A percentile compares a stretch with the other conserved stretches of the same genome.
Conservation (phyloP, 2,888 invertebrate genomes). For the Mesoligia furuncula region DNA sequence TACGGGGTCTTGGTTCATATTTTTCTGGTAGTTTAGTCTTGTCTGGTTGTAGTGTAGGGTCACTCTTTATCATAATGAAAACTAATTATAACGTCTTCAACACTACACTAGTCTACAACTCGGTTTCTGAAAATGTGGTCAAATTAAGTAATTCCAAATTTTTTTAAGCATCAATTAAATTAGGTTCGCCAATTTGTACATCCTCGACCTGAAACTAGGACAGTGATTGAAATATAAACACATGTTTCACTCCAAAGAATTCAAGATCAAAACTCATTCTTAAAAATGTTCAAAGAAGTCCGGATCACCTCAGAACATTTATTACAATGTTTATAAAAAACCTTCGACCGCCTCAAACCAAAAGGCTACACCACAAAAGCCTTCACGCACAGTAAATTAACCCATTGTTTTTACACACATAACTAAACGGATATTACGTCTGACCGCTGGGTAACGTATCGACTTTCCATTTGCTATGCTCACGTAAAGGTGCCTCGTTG, state of each 20-base stretch:
- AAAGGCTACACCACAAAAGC: slow-evolving; percentile 11
- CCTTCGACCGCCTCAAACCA: slow-evolving; percentile 9
- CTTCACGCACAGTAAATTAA: slow-evolving; percentile 18
- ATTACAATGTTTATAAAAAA: slow-evolving; percentile 1
- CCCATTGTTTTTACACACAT: slow-evolving; percentile 45
- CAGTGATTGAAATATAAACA: not conserved
- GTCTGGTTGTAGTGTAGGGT: not conserved
- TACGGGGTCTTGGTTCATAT: no score
- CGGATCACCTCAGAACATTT: slow-evolving; percentile 2
- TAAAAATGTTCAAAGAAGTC: not conserved
- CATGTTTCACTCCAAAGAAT: not conserved
- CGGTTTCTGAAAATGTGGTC: not conserved
- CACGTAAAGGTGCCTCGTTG: slow-evolving; percentile 1
- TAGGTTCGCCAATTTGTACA: not conserved
- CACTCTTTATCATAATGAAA: not conserved
- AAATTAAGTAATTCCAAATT: not conserved
- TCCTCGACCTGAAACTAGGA: not conserved
- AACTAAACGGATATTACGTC: slow-evolving; percentile 40
- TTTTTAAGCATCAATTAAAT: not conserved
- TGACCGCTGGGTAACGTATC: slow-evolving; percentile 30
- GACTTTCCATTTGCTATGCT: slow-evolving; percentile 48
- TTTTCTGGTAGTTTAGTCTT: not conserved
- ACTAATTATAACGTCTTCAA: not conserved
- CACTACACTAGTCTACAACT: not conserved
- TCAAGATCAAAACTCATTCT: not conserved